Evolutionary conservation across 2,888 invertebrate species (phyloP).

Genomic region (Nymphalis urticae): DNA sequence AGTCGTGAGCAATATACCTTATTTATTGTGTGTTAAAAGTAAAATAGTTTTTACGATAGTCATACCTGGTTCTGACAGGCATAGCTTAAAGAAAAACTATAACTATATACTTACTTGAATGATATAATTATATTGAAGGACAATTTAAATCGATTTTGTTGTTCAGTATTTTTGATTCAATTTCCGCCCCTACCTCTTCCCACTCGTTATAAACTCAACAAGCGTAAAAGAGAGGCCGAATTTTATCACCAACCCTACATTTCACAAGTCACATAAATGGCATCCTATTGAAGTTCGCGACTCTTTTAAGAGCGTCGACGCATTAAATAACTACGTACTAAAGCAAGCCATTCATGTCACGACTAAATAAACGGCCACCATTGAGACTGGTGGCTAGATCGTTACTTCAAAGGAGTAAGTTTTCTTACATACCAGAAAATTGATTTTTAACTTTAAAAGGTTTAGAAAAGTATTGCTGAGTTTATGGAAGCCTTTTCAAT

Average conservation of each 20-base stretch:
- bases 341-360: conserved; percentile 57
- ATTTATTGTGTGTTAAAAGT: no score
- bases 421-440: conserved; percentile 23
- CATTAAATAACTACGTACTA: conserved; percentile 69
- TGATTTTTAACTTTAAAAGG: conserved; percentile 27
- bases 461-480: neutral
- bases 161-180: conserved; percentile 21
- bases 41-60: no score
- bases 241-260: conserved; percentile 59
- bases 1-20: no score
- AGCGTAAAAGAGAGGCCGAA: conserved; percentile 55
- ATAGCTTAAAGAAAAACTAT: no score
- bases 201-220: conserved; percentile 44
- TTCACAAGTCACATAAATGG: conserved; percentile 64
- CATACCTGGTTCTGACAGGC: no score
- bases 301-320: conserved; percentile 66
- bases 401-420: conserved; percentile 24
- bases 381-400: conserved; percentile 27
- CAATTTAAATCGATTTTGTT: conserved; percentile 27
- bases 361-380: conserved; percentile 45
- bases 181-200: conserved; percentile 37
- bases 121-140: neutral
- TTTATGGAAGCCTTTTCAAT: conserved; percentile 20
- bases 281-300: conserved; percentile 52
- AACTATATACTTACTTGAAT: no score